Evolutionary conservation across 2,888 invertebrate species (phyloP), one percentile per base, ranked within the genome.

Genomic region (Rotaria socialis): DNA sequence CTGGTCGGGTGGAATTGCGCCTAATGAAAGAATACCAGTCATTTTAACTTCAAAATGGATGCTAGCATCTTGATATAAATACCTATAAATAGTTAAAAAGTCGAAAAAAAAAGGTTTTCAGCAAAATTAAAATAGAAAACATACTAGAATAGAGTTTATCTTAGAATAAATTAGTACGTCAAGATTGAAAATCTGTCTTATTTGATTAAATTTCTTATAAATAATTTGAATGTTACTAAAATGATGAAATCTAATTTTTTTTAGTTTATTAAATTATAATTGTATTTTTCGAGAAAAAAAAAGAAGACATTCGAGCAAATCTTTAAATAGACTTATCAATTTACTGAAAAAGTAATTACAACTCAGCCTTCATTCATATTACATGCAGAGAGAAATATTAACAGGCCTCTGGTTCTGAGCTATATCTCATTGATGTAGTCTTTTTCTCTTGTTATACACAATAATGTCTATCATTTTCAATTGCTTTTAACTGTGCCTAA

Each of bases 21-120:
- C 87, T 52, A 87, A 67, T 47, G 85, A 87, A 27, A 87, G 47
- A 10, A 87, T 27, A 22, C 87, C 87, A 6, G 87, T 87, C 56
- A 87, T 50, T 87, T 87, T 87, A 11, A 47, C 80, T 80, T 80
- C 47, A 47, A 80, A 80, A 22, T 80, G 80, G 8, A 80, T 47
- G 14, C 47, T 80, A 47, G 47, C 80, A 80, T 80, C 80, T 43
- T 80, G 47, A 80, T 80, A 80, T 6, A 80, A 80, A 80, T 80
- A 80, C 67, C 67, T 67, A 67, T 67, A 35, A 67, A 67, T 16
- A 67, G 19, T 35, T 6, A 19, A 67, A 2, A 27, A 50, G 50
- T 1, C 8, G 14, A 52, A 52, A 67, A 5, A 35, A 2, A 24
- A 24, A 24, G 8, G 0, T 19, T 6, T 67, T 14, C 5, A 67